Percentiles rank a stretch among this genome's conserved stretches.
These are phyloP conservation scores for Resseliella maxima DNA, from an alignment of 2,888 invertebrate genomes.

Conservation along the genomic window DNA sequence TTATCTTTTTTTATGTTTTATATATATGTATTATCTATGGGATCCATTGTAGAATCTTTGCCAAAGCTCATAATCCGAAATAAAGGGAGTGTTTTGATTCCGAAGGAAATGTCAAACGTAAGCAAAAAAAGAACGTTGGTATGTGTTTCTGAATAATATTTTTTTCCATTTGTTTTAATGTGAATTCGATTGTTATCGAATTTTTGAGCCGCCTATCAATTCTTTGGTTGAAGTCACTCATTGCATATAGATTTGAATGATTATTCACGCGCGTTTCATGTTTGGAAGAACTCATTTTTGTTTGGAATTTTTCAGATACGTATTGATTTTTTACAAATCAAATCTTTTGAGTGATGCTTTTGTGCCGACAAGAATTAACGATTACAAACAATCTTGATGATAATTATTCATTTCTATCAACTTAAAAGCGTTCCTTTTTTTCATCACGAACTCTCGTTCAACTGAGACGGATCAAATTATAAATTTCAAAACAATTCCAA, in stretches of 20 bases:
- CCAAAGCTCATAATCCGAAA: not conserved
- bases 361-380: not conserved
- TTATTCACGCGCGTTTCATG: not conserved
- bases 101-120: not conserved
- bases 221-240: too few relatives aligned
- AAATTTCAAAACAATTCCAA: constrained; percentile 10
- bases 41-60: not conserved
- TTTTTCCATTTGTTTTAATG: constrained; percentile 10
- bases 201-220: too few relatives aligned
- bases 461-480: constrained; percentile 7
- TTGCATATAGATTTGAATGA: too few relatives aligned
- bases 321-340: not conserved
- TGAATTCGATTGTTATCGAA: constrained; percentile 11
- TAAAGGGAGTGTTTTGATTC: not conserved
- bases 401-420: not conserved
- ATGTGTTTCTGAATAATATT: constrained; percentile 26
- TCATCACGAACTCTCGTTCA: not conserved
- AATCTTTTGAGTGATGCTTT: not conserved
- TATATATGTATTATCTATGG: not conserved
- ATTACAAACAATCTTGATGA: not conserved
- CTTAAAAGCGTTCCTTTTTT: not conserved
- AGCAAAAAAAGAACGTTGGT: not conserved
- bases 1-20: not conserved
- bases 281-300: not conserved
- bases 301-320: not conserved